Conservation (phyloP, 2,888 invertebrate genomes). For the Amiota mariae region DNA sequence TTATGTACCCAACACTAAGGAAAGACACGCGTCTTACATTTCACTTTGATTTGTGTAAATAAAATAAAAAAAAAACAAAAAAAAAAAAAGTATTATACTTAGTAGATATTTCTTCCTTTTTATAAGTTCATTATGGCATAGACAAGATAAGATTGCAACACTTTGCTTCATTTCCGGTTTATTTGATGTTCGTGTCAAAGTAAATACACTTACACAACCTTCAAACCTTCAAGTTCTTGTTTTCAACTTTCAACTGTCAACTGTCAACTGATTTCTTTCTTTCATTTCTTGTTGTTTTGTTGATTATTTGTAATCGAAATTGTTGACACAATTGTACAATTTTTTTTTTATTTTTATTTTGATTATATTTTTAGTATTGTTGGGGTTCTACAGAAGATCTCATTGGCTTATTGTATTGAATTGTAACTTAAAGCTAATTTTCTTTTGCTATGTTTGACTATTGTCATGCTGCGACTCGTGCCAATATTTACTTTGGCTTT, state of each 20-base stretch:
- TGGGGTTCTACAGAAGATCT: background rate
- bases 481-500: slow-evolving; percentile 39
- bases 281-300: slow-evolving; percentile 7
- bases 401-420: background rate
- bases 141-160: background rate
- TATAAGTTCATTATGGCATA: no score
- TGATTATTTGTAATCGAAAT: slow-evolving; percentile 29
- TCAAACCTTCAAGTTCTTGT: background rate
- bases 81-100: background rate
- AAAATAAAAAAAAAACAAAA: no score
- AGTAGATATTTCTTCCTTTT: no score
- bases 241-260: no score
- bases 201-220: slow-evolving; percentile 21
- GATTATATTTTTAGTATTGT: background rate
- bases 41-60: background rate
- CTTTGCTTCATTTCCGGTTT: slow-evolving; percentile 12
- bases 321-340: slow-evolving; percentile 33
- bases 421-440: slow-evolving; percentile 2
- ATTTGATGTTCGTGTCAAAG: slow-evolving; percentile 3
- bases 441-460: background rate
- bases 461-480: slow-evolving; percentile 23
- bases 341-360: slow-evolving; percentile 17
- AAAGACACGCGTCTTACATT: no score
- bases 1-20: no score
- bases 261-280: background rate